phyloP scores from a whole-genome alignment of 1,140 invertebrate species.

The Himalopsyche phryganea region DNA sequence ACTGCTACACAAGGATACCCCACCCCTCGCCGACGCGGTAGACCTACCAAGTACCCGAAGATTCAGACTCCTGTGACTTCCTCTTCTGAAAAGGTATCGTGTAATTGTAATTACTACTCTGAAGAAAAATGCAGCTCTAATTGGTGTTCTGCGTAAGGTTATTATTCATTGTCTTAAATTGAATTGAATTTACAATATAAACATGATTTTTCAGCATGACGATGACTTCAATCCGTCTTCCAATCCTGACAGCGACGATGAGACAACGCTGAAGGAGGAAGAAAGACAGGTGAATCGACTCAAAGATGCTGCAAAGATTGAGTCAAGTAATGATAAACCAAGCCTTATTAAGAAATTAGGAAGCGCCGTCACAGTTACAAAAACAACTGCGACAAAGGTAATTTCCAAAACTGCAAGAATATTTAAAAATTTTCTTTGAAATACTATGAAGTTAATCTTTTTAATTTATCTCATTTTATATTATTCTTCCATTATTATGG shows the following conservation, averaged over 20 bases:
- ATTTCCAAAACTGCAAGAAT: no score
- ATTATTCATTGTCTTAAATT: no score
- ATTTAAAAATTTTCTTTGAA: no score
- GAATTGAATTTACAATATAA: no score
- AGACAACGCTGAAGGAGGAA: constrained; percentile 20
- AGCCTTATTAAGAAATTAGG: constrained; percentile 21
- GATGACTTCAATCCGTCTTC: constrained; percentile 30
- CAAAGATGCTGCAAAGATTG: neutral
- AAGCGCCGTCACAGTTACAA: constrained; percentile 22
- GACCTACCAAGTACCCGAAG: constrained; percentile 38
- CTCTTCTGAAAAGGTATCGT: constrained; percentile 12
- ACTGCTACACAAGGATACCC: neutral
- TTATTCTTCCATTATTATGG: no score
- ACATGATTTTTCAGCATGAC: constrained; percentile 27
- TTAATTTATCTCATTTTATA: no score
- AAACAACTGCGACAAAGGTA: constrained; percentile 14
- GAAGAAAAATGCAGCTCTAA: no score
- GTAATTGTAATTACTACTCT: no score
- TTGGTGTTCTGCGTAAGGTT: no score
- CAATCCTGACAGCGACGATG: constrained; percentile 27
- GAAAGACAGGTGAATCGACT: constrained; percentile 17
- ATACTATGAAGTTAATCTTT: no score
- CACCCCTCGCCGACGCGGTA: constrained; percentile 36
- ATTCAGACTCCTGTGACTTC: constrained; percentile 16
- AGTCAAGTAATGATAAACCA: constrained; percentile 13